A percentile compares a stretch with the other conserved stretches of the same genome.
phyloP scores from a whole-genome alignment of 2,113 vertebrate species.

The Cyrtonyx montezumae region DNA sequence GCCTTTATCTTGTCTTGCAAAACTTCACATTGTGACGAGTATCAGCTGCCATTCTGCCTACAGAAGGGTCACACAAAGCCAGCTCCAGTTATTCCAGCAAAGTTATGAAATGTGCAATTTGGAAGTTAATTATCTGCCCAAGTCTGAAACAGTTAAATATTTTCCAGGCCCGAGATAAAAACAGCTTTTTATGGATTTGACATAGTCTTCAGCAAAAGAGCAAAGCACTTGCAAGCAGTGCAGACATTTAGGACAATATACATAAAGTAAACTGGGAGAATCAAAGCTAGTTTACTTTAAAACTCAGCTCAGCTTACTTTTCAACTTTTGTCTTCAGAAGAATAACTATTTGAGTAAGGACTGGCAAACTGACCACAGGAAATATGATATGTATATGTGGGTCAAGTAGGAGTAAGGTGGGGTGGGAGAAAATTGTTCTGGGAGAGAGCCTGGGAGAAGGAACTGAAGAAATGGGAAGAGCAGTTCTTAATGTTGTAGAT shows the following conservation, averaged over 20 bases:
- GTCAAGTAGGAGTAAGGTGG: background rate
- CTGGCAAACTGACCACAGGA: conserved; percentile 8
- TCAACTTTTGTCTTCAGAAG: conserved; percentile 17
- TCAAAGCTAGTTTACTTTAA: conserved; percentile 29
- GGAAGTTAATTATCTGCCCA: conserved; percentile 2
- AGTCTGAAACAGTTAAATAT: conserved; percentile 2
- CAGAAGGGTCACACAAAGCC: background rate
- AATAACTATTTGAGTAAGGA: background rate
- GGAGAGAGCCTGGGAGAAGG: background rate
- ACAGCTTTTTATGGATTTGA: background rate
- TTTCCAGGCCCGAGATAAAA: background rate
- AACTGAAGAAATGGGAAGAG: background rate
- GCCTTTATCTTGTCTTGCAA: background rate
- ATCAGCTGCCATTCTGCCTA: background rate
- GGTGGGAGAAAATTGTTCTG: background rate
- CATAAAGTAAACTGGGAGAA: conserved; percentile 12
- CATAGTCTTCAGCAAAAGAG: background rate
- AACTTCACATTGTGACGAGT: background rate
- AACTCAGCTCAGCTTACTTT: conserved; percentile 31
- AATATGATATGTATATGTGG: background rate
- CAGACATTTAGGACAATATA: background rate
- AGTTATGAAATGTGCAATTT: background rate
- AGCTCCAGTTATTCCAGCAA: background rate
- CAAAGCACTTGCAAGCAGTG: background rate
- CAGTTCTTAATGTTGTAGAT: background rate